phyloP scores from a whole-genome alignment of 2,113 vertebrate species.

The Procavia capensis region DNA sequence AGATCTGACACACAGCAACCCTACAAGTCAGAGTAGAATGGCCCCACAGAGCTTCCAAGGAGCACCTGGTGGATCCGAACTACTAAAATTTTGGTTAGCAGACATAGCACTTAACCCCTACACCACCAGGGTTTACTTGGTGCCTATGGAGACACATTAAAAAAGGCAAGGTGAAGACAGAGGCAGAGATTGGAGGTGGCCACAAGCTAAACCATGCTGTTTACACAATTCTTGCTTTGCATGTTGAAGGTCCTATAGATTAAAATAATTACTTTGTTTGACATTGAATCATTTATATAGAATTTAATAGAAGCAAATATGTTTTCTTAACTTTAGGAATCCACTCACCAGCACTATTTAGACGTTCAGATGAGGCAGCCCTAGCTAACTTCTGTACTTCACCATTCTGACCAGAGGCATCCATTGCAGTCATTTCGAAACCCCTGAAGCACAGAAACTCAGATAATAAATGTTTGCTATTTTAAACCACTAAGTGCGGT shows the following conservation, averaged over 20 bases:
- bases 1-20: no score
- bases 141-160: no score
- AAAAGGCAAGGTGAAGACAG: neutral
- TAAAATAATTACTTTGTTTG: conserved; percentile 31
- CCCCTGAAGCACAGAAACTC: neutral
- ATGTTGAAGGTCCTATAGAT: conserved; percentile 1
- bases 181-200: neutral
- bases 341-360: neutral
- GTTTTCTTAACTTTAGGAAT: neutral
- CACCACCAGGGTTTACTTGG: no score
- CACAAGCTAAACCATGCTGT: neutral
- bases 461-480: neutral
- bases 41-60: no score
- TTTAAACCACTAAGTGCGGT: neutral
- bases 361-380: neutral
- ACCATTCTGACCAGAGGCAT: neutral
- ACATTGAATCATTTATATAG: neutral
- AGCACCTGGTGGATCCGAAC: no score
- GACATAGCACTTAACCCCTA: no score
- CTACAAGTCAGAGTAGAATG: no score
- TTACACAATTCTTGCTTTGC: conserved; percentile 48
- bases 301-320: neutral
- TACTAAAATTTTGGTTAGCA: no score
- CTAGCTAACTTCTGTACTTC: neutral
- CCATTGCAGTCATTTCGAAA: neutral